Conservation (phyloP, 2,797 vertebrate genomes). For the Rhinophrynus dorsalis region DNA sequence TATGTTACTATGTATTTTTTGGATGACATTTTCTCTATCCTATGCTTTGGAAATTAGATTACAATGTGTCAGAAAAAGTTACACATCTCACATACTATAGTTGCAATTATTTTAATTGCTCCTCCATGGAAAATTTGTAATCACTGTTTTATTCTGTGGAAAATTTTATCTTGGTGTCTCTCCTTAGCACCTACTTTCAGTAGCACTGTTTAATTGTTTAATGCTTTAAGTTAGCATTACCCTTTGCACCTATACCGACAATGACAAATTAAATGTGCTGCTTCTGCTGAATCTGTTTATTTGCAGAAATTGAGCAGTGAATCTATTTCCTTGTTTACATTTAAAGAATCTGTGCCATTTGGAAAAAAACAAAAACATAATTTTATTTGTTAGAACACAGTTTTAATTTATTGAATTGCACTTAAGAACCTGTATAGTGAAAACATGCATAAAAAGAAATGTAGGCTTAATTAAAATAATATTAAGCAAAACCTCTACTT, state of each 20-base stretch:
- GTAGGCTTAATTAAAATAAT: too few relatives aligned
- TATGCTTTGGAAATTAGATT: background rate
- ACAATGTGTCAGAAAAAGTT: conserved; percentile 10
- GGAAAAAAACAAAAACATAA: too few relatives aligned
- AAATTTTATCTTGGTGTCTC: conserved; percentile 76
- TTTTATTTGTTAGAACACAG: too few relatives aligned
- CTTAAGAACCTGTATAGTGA: too few relatives aligned
- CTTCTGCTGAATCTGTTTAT: conserved; percentile 83
- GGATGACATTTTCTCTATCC: background rate
- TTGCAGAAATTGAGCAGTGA: conserved; percentile 80
- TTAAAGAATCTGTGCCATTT: too few relatives aligned
- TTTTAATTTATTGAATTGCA: too few relatives aligned
- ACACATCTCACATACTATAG: background rate
- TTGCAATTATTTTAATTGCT: conserved; percentile 18
- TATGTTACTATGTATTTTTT: too few relatives aligned
- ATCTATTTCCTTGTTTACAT: too few relatives aligned
- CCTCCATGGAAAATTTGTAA: background rate
- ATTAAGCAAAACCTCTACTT: too few relatives aligned
- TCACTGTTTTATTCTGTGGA: conserved; percentile 61
- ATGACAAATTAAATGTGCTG: conserved; percentile 80
- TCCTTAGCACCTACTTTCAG: conserved; percentile 72
- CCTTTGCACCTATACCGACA: conserved; percentile 84
- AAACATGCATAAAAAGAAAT: too few relatives aligned
- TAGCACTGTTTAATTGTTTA: conserved; percentile 85
- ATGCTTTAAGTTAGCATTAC: conserved; percentile 87